Conservation (phyloP, 1,140 invertebrate genomes). For the Pissodes strobi region DNA sequence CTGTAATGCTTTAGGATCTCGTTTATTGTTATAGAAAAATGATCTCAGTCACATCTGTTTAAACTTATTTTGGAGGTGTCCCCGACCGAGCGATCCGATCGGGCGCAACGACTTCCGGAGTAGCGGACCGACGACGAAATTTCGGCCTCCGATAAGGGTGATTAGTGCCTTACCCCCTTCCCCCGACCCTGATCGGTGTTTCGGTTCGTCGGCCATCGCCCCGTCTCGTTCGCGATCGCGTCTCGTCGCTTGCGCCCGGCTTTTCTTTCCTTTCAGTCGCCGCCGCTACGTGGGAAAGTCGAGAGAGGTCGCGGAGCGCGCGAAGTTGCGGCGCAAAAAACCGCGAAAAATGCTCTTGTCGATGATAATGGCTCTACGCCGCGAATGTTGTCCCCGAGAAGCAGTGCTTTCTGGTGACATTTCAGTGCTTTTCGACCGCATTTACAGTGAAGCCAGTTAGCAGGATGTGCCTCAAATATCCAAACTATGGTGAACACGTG, state of each 20-base stretch:
- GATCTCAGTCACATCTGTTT: no score
- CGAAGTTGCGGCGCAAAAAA: conserved; percentile 20
- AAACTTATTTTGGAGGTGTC: no score
- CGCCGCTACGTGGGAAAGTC: conserved; percentile 21
- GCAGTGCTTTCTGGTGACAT: not conserved
- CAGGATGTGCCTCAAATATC: conserved; percentile 32
- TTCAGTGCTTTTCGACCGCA: not conserved
- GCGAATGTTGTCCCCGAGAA: conserved; percentile 1
- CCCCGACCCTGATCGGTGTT: conserved; percentile 33
- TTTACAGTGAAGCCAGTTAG: conserved; percentile 1
- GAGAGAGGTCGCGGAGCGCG: conserved; percentile 18
- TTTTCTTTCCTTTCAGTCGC: conserved; percentile 26
- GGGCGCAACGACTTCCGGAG: conserved; percentile 16
- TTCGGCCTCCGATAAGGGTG: conserved; percentile 30
- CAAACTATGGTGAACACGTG: conserved; percentile 36
- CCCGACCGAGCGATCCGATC: conserved; percentile 4
- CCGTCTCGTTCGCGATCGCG: conserved; percentile 33
- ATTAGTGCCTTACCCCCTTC: conserved; percentile 18
- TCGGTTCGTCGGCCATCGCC: conserved; percentile 30
- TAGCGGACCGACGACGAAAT: conserved; percentile 21
- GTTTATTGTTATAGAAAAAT: no score
- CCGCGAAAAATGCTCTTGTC: conserved; percentile 6
- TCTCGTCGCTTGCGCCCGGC: conserved; percentile 14
- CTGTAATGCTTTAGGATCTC: no score
- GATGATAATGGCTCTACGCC: not conserved